These are phyloP conservation scores for Zapornia atra DNA, from an alignment of 2,113 vertebrate genomes.

Conservation along the genomic window DNA sequence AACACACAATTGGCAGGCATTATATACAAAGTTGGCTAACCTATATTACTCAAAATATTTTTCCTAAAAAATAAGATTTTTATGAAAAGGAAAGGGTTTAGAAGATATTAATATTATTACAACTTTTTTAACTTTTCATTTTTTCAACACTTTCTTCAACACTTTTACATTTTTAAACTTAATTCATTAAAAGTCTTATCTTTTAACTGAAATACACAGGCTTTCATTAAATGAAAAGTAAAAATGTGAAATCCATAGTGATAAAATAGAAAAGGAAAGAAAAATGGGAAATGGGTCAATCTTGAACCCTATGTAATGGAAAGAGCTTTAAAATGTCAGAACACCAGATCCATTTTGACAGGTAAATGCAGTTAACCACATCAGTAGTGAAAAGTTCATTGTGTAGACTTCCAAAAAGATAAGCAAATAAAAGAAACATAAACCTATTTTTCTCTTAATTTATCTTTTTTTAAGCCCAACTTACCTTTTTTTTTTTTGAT, in stretches of 20 bases:
- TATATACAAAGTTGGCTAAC: neutral
- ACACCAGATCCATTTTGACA: neutral
- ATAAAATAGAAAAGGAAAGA: neutral
- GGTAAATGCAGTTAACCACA: neutral
- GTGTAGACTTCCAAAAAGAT: neutral
- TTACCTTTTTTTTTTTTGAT: neutral
- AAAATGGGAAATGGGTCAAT: neutral
- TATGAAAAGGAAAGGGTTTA: neutral
- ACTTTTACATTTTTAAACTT: neutral
- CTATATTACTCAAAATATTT: neutral
- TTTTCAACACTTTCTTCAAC: neutral
- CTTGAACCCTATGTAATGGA: neutral
- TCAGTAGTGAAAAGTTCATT: constrained; percentile 5
- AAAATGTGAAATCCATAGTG: neutral
- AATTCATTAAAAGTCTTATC: neutral
- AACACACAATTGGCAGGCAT: neutral
- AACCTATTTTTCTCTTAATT: neutral
- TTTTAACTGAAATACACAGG: neutral
- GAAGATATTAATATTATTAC: neutral
- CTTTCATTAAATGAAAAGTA: neutral
- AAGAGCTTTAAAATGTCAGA: neutral
- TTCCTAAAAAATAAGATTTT: neutral
- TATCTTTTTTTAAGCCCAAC: neutral
- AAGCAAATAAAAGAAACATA: neutral
- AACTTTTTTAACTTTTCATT: neutral